Evolutionary conservation across 2,113 vertebrate genomes (phyloP), one percentile per base, ranked within the genome.

Genomic region (Ptychochromis oligacanthus): DNA sequence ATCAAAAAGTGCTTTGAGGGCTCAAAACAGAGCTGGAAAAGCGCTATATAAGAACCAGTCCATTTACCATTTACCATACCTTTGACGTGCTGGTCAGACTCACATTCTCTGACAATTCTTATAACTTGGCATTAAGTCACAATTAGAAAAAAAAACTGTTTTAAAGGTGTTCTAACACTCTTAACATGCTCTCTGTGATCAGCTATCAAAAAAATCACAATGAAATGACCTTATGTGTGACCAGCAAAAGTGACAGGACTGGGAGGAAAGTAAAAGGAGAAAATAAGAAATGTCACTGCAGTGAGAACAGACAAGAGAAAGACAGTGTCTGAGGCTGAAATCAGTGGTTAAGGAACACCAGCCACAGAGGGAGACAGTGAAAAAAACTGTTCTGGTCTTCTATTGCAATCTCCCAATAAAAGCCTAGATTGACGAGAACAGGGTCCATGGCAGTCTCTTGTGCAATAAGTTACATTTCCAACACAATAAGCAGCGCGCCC

Each of bases 391-490:
- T 84, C 75, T 75, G 57, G 82, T 82, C 70, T 75, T 75, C 59
- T 52, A 70, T 61, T 59, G 49, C 85, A 89, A 89, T 88, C 77
- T 86, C 84, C 88, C 81, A 93, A 89, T 93, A 92, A 93, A 90
- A 85, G 67, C 40, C 15, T 18, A 85, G 93, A 94, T 88, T 88
- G 92, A 94, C 77, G 79, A 85, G 67, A 78, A 38, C 76, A 54
- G 57, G 65, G 77, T 78, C 67, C 80, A 52, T 3, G 6, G 77
- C 52, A n/a, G 90, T 83, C 91, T 87, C 90, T 34, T 36, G 84
- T 77, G 91, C 80, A 86, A 93, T 92, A 89, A 89, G 65, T 92
- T 89, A 89, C 58, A 58, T 89, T 88, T 91, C 84, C 81, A 81
- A 59, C 79, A 86, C 89, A 87, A 91, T 93, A 93, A 86, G 74